A percentile compares a stretch with the other conserved stretches of the same genome.
Conservation (phyloP, 2,888 invertebrate species). For the Leptinotarsa tumamoca region DNA sequence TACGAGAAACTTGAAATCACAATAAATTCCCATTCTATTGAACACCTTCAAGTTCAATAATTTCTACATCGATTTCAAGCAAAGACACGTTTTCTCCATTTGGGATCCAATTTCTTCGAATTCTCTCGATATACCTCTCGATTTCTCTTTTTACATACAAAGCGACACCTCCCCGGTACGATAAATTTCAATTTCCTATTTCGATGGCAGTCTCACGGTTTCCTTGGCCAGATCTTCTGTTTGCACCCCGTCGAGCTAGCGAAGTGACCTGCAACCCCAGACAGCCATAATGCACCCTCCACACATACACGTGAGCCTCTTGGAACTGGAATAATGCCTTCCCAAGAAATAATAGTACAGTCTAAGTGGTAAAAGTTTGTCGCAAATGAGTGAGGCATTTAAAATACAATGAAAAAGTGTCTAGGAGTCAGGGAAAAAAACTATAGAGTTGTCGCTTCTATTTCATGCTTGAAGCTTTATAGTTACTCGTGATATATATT, state of each 20-base stretch:
- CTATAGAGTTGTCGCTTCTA: too few relatives aligned
- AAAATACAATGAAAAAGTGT: background rate
- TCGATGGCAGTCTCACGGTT: conserved; percentile 17
- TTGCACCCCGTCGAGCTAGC: conserved; percentile 44
- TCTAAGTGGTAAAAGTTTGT: background rate
- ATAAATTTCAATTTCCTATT: conserved; percentile 19
- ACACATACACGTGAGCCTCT: conserved; percentile 35
- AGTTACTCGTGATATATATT: too few relatives aligned
- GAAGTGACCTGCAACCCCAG: conserved; percentile 46
- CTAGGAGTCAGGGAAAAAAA: background rate
- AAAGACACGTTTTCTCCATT: conserved; percentile 3
- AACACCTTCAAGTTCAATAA: background rate
- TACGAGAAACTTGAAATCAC: background rate
- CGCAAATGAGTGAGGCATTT: background rate
- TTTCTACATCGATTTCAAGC: background rate
- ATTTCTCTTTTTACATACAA: conserved; percentile 9
- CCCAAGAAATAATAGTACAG: conserved; percentile 13
- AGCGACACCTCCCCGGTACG: conserved; percentile 15
- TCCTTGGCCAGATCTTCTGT: conserved; percentile 31
- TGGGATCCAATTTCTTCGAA: background rate
- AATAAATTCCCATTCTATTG: background rate
- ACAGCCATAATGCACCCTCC: conserved; percentile 37
- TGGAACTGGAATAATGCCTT: conserved; percentile 19
- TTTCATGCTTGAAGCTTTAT: too few relatives aligned
- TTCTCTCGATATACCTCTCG: background rate